Percentiles rank a stretch among this genome's conserved stretches.
These are phyloP conservation scores for Oligia strigilis DNA, from an alignment of 2,888 invertebrate genomes.

Conservation along the genomic window DNA sequence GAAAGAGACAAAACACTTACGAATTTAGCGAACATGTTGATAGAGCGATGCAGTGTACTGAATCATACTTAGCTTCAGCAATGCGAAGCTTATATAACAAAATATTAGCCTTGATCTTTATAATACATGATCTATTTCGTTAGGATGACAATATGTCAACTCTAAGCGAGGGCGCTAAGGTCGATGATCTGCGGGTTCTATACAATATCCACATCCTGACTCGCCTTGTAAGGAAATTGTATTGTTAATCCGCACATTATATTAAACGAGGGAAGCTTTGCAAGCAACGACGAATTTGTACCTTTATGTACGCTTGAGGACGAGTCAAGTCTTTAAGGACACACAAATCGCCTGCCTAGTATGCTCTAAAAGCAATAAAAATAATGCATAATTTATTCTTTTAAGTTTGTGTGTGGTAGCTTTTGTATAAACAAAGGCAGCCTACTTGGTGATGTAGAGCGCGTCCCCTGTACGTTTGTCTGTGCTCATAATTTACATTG, in stretches of 20 bases:
- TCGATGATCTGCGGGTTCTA: constrained; percentile 74
- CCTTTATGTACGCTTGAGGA: constrained; percentile 28
- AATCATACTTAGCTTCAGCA: constrained; percentile 72
- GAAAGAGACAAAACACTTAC: constrained; percentile 72
- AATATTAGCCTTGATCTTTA: constrained; percentile 81
- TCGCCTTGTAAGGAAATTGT: constrained; percentile 69
- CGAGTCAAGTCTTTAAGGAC: constrained; percentile 22
- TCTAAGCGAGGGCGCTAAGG: constrained; percentile 70
- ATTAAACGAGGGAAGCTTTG: constrained; percentile 33
- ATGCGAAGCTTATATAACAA: constrained; percentile 77
- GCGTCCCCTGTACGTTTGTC: constrained; percentile 81
- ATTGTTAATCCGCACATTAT: constrained; percentile 46
- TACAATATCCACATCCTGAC: constrained; percentile 72
- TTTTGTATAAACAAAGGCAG: constrained; percentile 83
- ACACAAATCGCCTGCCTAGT: constrained; percentile 47
- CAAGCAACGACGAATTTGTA: constrained; percentile 14
- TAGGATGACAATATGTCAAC: constrained; percentile 72
- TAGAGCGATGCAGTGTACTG: constrained; percentile 75
- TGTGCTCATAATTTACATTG: constrained; percentile 86
- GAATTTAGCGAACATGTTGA: constrained; percentile 83
- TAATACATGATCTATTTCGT: constrained; percentile 72
- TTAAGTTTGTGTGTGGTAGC: constrained; percentile 70
- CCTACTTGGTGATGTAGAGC: constrained; percentile 84
- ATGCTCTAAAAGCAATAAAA: constrained; percentile 71
- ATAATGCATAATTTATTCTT: constrained; percentile 65